Conservation (phyloP, 1,140 invertebrate species). For the Pseudobourletiella spinata region DNA sequence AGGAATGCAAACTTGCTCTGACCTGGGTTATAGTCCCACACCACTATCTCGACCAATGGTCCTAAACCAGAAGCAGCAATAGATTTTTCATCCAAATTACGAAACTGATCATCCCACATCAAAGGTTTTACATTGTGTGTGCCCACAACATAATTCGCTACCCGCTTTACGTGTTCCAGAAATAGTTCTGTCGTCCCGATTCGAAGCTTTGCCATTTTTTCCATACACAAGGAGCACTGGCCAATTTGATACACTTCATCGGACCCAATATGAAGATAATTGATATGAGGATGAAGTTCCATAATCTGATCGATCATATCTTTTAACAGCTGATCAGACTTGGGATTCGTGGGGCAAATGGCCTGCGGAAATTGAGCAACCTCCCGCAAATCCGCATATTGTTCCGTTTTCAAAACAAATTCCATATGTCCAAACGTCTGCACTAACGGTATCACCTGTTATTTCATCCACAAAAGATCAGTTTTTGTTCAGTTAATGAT, state of each 20-base stretch:
- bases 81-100: slow-evolving; percentile 48
- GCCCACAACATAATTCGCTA: slow-evolving; percentile 53
- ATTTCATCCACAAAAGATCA: no score
- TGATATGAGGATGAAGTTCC: slow-evolving; percentile 48
- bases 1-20: no score
- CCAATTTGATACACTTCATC: slow-evolving; percentile 61
- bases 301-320: slow-evolving; percentile 49
- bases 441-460: slow-evolving; percentile 48
- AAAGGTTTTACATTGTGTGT: slow-evolving; percentile 53
- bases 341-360: slow-evolving; percentile 43
- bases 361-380: slow-evolving; percentile 45
- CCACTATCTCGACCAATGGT: slow-evolving; percentile 45
- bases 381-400: slow-evolving; percentile 48
- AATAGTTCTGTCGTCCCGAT: slow-evolving; percentile 46
- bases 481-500: no score
- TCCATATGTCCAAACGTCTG: slow-evolving; percentile 53
- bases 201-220: slow-evolving; percentile 40
- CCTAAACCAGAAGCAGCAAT: slow-evolving; percentile 47
- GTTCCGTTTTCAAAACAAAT: slow-evolving; percentile 49
- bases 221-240: slow-evolving; percentile 43
- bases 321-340: slow-evolving; percentile 45
- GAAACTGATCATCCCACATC: slow-evolving; percentile 56
- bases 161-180: slow-evolving; percentile 46
- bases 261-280: slow-evolving; percentile 68
- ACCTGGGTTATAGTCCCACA: slow-evolving; percentile 50